phyloP scores from a whole-genome alignment of 2,888 invertebrate species.

The Empis stercorea region DNA sequence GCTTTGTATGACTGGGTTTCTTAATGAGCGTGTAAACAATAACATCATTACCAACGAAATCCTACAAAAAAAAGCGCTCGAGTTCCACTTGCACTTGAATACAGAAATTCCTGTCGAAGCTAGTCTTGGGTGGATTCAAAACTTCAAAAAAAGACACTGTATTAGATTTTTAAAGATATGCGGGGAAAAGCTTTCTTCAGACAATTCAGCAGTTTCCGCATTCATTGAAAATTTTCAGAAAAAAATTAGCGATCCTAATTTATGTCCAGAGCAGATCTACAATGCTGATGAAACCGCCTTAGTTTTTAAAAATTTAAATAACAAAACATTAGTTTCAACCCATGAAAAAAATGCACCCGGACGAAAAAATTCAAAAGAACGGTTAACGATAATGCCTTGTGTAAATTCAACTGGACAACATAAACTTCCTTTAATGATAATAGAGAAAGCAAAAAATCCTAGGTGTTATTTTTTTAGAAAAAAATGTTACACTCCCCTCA shows the following conservation, averaged over 20 bases:
- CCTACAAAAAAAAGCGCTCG: neutral
- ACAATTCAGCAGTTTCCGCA: neutral
- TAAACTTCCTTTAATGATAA: constrained; percentile 12
- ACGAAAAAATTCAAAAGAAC: constrained; percentile 11
- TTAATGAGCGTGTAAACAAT: no score
- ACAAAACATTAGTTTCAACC: neutral
- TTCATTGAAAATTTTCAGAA: neutral
- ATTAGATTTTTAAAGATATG: neutral
- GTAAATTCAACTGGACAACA: constrained; percentile 15
- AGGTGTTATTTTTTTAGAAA: no score
- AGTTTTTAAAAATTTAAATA: neutral
- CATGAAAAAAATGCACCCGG: neutral
- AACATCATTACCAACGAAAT: neutral
- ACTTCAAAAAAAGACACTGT: neutral
- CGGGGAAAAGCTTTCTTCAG: neutral
- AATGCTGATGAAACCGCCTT: neutral
- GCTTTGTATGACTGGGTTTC: no score
- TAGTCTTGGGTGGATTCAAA: neutral
- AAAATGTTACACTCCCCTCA: neutral
- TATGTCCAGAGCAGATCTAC: neutral
- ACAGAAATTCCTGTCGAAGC: neutral
- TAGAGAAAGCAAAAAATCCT: neutral
- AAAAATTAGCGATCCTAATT: neutral
- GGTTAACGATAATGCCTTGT: constrained; percentile 14
- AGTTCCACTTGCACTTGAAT: neutral